Evolutionary conservation across 2,797 vertebrate genomes (phyloP).

Genomic region (Tachyglossus aculeatus): DNA sequence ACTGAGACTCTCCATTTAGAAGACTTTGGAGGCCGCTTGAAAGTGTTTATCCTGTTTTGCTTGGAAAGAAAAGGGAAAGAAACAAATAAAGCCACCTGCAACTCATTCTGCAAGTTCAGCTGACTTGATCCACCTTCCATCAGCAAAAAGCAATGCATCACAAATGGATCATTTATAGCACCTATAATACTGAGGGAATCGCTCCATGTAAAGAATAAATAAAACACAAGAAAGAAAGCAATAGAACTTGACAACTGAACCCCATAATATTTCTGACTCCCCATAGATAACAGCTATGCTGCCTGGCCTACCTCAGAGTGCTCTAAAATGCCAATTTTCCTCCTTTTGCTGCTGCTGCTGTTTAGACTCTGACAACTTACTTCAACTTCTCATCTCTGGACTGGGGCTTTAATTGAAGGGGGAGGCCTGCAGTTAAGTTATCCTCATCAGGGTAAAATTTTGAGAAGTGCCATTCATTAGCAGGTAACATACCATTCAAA

Average conservation of each 20-base stretch:
- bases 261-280: fast-evolving
- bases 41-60: not conserved
- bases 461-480: conserved; percentile 3
- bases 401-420: conserved; percentile 14
- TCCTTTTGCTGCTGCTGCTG: not conserved
- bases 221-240: fast-evolving
- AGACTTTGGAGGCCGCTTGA: not conserved
- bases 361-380: not conserved
- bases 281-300: not conserved
- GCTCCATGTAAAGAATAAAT: not conserved
- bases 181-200: fast-evolving
- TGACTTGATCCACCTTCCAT: not conserved
- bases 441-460: not conserved
- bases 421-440: conserved; percentile 29
- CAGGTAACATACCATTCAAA: not conserved
- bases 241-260: not conserved
- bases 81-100: no score
- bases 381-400: not conserved
- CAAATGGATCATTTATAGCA: not conserved
- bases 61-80: not conserved
- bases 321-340: not conserved
- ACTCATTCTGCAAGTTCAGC: not conserved
- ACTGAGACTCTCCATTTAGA: fast-evolving
- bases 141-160: not conserved
- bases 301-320: not conserved